phyloP scores from a whole-genome alignment of 2,113 vertebrate species.

The Oreamnos americanus region DNA sequence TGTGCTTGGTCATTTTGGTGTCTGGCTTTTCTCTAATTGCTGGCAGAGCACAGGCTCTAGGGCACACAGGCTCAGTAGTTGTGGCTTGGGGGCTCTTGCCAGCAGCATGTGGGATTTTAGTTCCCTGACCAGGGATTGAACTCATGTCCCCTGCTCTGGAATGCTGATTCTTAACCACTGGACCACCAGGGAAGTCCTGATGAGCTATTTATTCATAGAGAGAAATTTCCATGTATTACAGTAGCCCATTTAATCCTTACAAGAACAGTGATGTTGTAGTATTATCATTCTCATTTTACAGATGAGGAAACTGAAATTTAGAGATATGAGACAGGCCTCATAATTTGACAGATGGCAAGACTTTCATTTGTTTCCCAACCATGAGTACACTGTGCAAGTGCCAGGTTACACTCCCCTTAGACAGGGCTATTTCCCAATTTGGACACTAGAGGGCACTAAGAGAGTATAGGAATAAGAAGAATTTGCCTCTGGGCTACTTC shows the following conservation, averaged over 20 bases:
- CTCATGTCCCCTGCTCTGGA: background rate
- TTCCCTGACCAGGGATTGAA: background rate
- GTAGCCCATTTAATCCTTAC: background rate
- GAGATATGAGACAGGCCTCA: background rate
- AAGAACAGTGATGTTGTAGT: background rate
- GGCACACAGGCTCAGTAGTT: background rate
- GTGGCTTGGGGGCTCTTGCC: background rate
- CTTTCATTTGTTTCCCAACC: background rate
- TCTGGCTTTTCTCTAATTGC: background rate
- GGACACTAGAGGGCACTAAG: slow-evolving; percentile 46
- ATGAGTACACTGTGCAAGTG: fast-evolving
- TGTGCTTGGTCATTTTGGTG: background rate
- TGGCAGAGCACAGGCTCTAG: background rate
- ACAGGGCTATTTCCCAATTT: background rate
- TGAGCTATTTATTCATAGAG: background rate
- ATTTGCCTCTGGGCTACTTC: background rate
- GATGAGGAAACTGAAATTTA: background rate
- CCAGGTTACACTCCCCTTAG: fast-evolving
- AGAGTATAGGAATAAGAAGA: background rate
- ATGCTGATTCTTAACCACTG: background rate
- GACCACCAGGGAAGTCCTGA: background rate
- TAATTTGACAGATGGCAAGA: background rate
- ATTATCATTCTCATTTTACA: background rate
- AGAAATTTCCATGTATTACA: background rate
- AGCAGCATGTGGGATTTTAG: background rate